Base-by-base conservation (phyloP, 92 coral and sea anemone species). In the Parazoanthus atlanticus region DNA sequence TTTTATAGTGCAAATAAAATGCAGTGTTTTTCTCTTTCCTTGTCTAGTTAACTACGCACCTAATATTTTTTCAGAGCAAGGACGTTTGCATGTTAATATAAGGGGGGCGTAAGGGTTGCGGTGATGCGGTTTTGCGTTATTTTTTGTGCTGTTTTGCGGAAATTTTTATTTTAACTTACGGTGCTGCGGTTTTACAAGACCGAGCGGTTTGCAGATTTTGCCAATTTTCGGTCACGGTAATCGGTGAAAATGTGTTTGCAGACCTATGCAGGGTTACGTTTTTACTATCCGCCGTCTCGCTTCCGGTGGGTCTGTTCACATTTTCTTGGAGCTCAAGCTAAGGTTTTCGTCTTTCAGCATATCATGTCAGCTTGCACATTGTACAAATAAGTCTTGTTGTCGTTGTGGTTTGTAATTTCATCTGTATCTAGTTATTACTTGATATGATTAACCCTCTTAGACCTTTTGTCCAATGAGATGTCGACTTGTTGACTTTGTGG, bases 31-130 rank as follows among this genome's bases (percentile, higher is more conserved):
- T n/a, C n/a, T n/a, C n/a, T n/a, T n/a, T n/a, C n/a, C n/a, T n/a
- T n/a, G n/a, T n/a, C n/a, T n/a, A n/a, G n/a, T n/a, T n/a, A n/a
- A n/a, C n/a, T n/a, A n/a, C n/a, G n/a, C n/a, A n/a, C n/a, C n/a
- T n/a, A n/a, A n/a, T n/a, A n/a, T n/a, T n/a, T n/a, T n/a, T n/a
- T n/a, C n/a, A n/a, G n/a, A n/a, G n/a, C n/a, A n/a, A n/a, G n/a
- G n/a, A n/a, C n/a, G n/a, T n/a, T n/a, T n/a, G n/a, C n/a, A 36
- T 36, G 2, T 36, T 36, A 2, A 36, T 36, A 36, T 2, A 8
- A 66, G 73, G 92, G 89, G 89, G 91, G 88, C 88, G 86, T 92
- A 90, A 91, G 83, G 80, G 89, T 91, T 91, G 83, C 64, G 78
- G 92, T 89, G 80, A 30, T 85, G 81, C 90, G 88, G 92, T 89